Evolutionary conservation across 2,888 invertebrate genomes (phyloP), one percentile per base, ranked within the genome.

Genomic region (Pterobdella sp.): DNA sequence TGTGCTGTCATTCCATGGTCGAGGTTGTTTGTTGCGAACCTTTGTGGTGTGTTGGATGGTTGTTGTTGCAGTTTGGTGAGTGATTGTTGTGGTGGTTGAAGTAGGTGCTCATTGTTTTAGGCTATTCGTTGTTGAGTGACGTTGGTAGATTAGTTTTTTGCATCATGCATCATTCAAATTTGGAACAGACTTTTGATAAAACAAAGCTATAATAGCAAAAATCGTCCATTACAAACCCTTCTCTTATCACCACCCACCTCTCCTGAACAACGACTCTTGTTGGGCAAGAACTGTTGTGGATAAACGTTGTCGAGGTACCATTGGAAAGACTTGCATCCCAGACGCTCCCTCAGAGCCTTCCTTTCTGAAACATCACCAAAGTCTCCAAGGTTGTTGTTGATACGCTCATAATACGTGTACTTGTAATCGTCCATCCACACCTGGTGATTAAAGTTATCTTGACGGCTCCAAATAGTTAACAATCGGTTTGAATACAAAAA

Each of bases 291-390:
- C 74, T 98, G 87, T 85, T 99, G 98, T 1, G 98, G 98, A 85
- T 95, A 99, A 79, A 99, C 89, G 83, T 91, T 96, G 84, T 95
- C 93, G 85, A 99, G 87, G 85, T 93, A 98, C 98, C 98, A 99
- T 84, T 92, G 91, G 87, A 99, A 99, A 73, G 90, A 90, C 86
- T 97, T 95, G 86, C 98, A 99, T 69, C 90, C 88, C 73, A 98
- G 87, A 74, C 90, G 88, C 78, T 91, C 87, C 81, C 98, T 88
- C 77, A 99, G 86, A 71, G 88, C 86, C 82, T 87, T 90, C 75
- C 98, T 88, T 37, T 89, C 88, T 72, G 88, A 88, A 69, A 99
- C 90, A 85, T 99, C 95, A 18, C 98, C 98, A 84, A 87, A 98
- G 83, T 98, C 94, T 75, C 96, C 97, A 89, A 89, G 66, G 35